Evolutionary conservation across 2,797 vertebrate genomes (phyloP), one percentile per base, ranked within the genome.

Genomic region (Propithecus deckenii): DNA sequence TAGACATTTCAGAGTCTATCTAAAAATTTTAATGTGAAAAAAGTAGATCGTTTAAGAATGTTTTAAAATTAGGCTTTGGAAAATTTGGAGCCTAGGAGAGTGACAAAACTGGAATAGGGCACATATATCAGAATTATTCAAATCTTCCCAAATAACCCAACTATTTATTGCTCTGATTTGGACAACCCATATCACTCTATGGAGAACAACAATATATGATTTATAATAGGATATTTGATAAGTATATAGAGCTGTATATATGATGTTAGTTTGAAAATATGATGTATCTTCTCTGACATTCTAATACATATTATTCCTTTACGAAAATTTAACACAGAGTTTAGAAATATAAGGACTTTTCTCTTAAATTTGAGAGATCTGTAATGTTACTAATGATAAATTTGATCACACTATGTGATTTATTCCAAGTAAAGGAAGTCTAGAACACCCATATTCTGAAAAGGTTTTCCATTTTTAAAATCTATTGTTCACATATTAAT

Each of bases 31-130:
- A 75, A 13, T 78, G 59, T 79, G 41, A 94, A 35, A n/a, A 91
- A 75, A 95, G 13, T n/a, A 89, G 95, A 97, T 71, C 43, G 83
- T 83, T 95, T 93, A 38, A 86, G 32, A 78, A 92, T 28, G 63
- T 15, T 95, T 93, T 94, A 35, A 61, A 89, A 89, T 93, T 85
- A 83, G 52, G 13, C n/a, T 92, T 86, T 91, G 32, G 61, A 86
- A 92, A 92, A 18, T 81, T 4, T 57, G 50, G 4, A 84, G 8
- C 9, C 22, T 1, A 41, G 32, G 4, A 87, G 14, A 91, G 81
- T 20, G 69, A 83, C 11, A 91, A 81, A 94, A 28, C 1, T 63
- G 4, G 20, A 69, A 65, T 17, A 43, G 8, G 71, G 15, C 18
- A 59, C 12, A 43, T 23, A 5, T 23, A 46, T 75, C 28, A 76